Evolutionary conservation across 1,140 invertebrate species (phyloP).

Genomic region (Caerostris extrusa): DNA sequence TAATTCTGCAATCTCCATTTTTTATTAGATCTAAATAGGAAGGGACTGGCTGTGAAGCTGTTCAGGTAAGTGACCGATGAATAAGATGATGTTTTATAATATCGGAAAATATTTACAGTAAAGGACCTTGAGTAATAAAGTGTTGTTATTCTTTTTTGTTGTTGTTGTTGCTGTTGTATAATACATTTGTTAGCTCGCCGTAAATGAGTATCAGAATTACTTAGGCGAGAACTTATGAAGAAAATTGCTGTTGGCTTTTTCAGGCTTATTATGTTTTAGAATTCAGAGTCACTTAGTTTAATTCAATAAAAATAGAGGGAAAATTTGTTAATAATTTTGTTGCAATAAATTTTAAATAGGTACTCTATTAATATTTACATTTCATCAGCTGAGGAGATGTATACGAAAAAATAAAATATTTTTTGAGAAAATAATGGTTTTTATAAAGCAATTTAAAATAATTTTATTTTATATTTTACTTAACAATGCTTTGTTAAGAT

Average conservation of each 20-base stretch:
- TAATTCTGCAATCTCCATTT: slow-evolving; percentile 14
- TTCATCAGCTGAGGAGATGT: not conserved
- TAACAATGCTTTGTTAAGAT: no score
- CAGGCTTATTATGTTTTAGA: not conserved
- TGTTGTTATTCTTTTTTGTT: slow-evolving; percentile 1
- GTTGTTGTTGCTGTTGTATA: not conserved
- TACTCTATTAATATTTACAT: slow-evolving; percentile 16
- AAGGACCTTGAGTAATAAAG: not conserved
- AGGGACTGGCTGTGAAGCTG: slow-evolving; percentile 21
- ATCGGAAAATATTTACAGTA: slow-evolving; percentile 22
- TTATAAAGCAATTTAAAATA: no score
- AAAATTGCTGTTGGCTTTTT: slow-evolving; percentile 1
- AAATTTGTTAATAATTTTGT: slow-evolving; percentile 3
- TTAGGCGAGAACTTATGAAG: not conserved
- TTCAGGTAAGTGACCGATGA: slow-evolving; percentile 32
- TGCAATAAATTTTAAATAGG: not conserved
- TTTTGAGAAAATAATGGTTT: no score
- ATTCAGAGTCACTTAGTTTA: slow-evolving; percentile 20
- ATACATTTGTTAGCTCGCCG: not conserved
- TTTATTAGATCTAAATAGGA: slow-evolving; percentile 43
- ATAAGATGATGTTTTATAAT: slow-evolving; percentile 53
- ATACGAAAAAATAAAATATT: no score
- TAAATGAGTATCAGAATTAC: not conserved
- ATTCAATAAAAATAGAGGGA: slow-evolving; percentile 11
- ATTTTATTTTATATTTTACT: no score